Percentiles rank a stretch among this genome's conserved stretches.
phyloP scores from a whole-genome alignment of 2,113 vertebrate species.

The Coptodon rendalli region DNA sequence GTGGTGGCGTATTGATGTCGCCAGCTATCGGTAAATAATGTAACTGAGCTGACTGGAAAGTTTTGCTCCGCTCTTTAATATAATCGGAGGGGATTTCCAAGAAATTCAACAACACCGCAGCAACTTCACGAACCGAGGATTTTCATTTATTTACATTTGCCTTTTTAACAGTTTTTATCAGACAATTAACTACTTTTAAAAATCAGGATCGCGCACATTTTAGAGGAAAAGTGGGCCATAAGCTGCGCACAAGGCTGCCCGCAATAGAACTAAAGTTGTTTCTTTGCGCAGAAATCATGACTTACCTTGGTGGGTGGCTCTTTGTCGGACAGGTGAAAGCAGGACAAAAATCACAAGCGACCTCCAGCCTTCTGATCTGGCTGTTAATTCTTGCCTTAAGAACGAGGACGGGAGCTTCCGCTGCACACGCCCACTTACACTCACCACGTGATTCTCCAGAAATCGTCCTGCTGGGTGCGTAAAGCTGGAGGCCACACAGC shows the following conservation, averaged over 20 bases:
- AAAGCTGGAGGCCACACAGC: neutral
- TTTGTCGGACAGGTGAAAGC: neutral
- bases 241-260: neutral
- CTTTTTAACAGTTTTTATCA: neutral
- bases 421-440: accelerated
- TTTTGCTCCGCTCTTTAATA: neutral
- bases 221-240: neutral
- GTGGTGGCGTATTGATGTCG: neutral
- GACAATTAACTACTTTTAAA: accelerated
- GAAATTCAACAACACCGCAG: neutral
- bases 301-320: neutral
- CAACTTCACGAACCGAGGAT: neutral
- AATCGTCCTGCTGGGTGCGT: accelerated
- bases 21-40: neutral
- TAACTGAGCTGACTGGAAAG: neutral
- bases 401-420: accelerated
- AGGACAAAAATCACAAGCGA: neutral
- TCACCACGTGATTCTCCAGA: neutral
- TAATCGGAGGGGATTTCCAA: neutral
- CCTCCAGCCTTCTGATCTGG: neutral
- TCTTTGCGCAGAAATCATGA: neutral
- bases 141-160: neutral
- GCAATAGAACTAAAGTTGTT: neutral
- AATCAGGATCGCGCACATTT: neutral
- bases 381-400: neutral